These are phyloP conservation scores for Choreutis nemorana DNA, from an alignment of 2,888 invertebrate genomes.

Conservation along the genomic window DNA sequence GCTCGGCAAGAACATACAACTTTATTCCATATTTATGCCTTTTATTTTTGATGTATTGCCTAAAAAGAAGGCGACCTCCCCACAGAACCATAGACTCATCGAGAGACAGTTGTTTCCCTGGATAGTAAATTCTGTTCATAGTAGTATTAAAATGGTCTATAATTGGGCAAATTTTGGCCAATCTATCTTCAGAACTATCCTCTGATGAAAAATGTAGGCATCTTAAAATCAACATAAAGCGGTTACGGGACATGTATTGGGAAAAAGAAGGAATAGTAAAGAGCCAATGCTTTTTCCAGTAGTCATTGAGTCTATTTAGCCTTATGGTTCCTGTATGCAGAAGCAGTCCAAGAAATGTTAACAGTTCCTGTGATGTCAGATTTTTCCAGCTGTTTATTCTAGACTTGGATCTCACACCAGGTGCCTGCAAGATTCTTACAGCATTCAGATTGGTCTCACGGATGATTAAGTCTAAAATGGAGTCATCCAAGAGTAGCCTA, in stretches of 20 bases:
- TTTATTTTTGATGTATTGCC: conserved; percentile 26
- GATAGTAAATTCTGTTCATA: conserved; percentile 20
- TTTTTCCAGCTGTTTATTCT: conserved; percentile 19
- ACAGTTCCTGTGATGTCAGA: conserved; percentile 16
- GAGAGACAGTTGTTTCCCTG: conserved; percentile 20
- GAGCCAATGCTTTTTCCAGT: conserved; percentile 25
- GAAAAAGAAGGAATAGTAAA: conserved; percentile 22
- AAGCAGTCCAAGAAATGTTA: conserved; percentile 26
- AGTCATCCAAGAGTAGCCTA: background rate
- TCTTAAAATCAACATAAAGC: conserved; percentile 24
- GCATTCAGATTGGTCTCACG: background rate
- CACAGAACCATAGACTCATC: conserved; percentile 25
- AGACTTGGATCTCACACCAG: conserved; percentile 12
- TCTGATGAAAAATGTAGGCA: conserved; percentile 23
- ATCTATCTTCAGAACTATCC: conserved; percentile 15
- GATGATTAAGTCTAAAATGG: background rate
- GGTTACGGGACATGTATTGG: conserved; percentile 22
- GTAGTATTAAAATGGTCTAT: conserved; percentile 26
- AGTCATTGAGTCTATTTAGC: conserved; percentile 22
- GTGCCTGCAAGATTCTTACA: background rate
- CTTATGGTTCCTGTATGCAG: conserved; percentile 27
- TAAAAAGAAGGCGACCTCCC: conserved; percentile 20
- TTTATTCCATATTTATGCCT: conserved; percentile 27
- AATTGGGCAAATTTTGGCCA: conserved; percentile 21
- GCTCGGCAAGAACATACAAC: conserved; percentile 24